A percentile compares a stretch with the other conserved stretches of the same genome.
Conservation (phyloP, 2,888 invertebrate species). For the Leptogaster cylindrica region DNA sequence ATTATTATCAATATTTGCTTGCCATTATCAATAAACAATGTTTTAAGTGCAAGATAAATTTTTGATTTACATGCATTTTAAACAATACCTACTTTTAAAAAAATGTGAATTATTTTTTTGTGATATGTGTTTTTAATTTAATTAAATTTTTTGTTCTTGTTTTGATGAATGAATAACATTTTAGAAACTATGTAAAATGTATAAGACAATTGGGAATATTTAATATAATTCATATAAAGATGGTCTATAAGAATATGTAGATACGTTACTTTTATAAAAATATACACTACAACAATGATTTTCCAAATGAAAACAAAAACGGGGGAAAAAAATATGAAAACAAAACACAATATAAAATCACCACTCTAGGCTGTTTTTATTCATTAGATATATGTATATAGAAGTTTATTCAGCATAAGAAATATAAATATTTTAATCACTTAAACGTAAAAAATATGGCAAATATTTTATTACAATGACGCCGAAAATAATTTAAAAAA, state of each 20-base stretch:
- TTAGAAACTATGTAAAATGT: conserved; percentile 4
- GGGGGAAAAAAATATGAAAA: background rate
- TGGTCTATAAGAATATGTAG: conserved; percentile 19
- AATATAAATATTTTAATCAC: conserved; percentile 26
- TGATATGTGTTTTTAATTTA: conserved; percentile 28
- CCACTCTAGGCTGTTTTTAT: conserved; percentile 40
- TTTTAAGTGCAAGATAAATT: conserved; percentile 6
- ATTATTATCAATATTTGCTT: conserved; percentile 10
- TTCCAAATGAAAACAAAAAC: conserved; percentile 4
- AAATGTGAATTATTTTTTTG: no score
- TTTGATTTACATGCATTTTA: background rate
- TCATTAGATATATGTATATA: conserved; percentile 29
- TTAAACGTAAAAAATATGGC: background rate
- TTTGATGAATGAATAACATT: conserved; percentile 15
- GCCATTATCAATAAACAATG: conserved; percentile 11
- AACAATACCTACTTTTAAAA: background rate
- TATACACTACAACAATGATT: conserved; percentile 35
- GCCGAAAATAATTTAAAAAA: conserved; percentile 13
- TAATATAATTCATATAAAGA: conserved; percentile 21
- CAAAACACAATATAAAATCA: conserved; percentile 28
- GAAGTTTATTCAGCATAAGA: conserved; percentile 8
- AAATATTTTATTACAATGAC: conserved; percentile 12
- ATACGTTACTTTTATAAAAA: conserved; percentile 36
- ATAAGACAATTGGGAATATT: conserved; percentile 14
- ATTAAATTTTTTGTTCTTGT: conserved; percentile 2